Conservation (phyloP, 2,888 invertebrate species). For the Electrophaes corylata region DNA sequence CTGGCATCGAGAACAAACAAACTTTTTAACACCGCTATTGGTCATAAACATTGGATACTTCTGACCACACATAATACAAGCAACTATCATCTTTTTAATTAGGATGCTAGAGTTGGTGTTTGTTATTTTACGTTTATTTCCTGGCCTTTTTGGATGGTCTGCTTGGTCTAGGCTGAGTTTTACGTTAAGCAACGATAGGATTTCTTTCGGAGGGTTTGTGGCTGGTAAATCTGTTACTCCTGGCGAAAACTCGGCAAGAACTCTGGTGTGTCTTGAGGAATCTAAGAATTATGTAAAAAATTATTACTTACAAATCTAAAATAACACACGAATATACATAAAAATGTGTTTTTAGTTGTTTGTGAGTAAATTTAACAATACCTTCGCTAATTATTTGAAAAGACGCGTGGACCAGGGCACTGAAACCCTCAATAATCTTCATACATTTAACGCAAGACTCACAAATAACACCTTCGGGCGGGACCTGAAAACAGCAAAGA, state of each 20-base stretch:
- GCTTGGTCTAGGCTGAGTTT: neutral
- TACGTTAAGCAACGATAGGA: constrained; percentile 9
- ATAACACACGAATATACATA: too few relatives aligned
- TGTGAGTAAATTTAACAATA: neutral
- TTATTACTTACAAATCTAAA: neutral
- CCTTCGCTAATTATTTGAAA: constrained; percentile 12
- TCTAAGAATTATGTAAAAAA: neutral
- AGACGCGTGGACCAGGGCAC: constrained; percentile 19
- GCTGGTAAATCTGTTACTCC: constrained; percentile 5
- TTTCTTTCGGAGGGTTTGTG: constrained; percentile 13
- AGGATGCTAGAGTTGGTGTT: neutral
- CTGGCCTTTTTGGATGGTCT: constrained; percentile 1
- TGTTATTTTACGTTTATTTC: neutral
- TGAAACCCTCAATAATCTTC: constrained; percentile 18
- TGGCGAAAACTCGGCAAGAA: constrained; percentile 4
- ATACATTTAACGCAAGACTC: constrained; percentile 15
- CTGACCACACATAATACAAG: constrained; percentile 12
- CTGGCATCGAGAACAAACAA: constrained; percentile 20
- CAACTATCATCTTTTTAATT: constrained; percentile 5
- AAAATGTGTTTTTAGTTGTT: too few relatives aligned
- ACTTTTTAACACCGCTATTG: neutral
- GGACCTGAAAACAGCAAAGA: constrained; percentile 2
- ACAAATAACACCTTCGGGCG: constrained; percentile 11
- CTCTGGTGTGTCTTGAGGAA: constrained; percentile 5
- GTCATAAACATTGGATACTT: constrained; percentile 11